These are phyloP conservation scores for Choristoneura fumiferana DNA, from an alignment of 1,140 invertebrate species.

Conservation along the genomic window DNA sequence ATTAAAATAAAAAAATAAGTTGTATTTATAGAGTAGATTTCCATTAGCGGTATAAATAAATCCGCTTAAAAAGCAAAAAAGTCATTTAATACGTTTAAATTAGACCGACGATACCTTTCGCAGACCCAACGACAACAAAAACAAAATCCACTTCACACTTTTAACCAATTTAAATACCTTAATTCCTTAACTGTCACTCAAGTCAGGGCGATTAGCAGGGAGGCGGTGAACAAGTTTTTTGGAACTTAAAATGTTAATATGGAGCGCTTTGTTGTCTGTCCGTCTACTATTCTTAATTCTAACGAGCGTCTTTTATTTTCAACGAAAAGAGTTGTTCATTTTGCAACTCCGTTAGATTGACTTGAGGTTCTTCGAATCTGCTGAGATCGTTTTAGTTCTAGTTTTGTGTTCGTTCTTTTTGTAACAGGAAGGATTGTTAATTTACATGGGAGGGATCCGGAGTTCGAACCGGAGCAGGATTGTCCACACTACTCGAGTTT, in stretches of 20 bases:
- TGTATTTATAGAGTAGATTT: not conserved
- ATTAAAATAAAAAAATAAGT: no score
- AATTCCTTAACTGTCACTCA: constrained; percentile 17
- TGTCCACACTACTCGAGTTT: constrained; percentile 37
- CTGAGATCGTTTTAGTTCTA: no score
- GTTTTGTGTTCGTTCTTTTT: no score
- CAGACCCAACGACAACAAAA: constrained; percentile 1
- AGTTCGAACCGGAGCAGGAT: constrained; percentile 31
- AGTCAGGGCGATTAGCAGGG: constrained; percentile 13
- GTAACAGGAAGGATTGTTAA: constrained; percentile 28
- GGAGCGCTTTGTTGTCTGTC: constrained; percentile 9
- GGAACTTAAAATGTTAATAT: constrained; percentile 10
- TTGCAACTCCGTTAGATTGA: no score
- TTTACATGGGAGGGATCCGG: constrained; percentile 41
- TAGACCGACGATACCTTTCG: constrained; percentile 4
- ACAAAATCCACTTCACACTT: constrained; percentile 23
- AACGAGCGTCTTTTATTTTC: no score
- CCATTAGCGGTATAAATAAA: not conserved
- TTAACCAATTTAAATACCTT: constrained; percentile 16
- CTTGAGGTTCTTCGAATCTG: no score
- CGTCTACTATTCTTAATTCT: not conserved
- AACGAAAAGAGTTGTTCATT: no score
- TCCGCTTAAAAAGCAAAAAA: not conserved
- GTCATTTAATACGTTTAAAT: constrained; percentile 22
- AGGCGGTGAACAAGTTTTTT: constrained; percentile 17